Percentiles rank a stretch among this genome's conserved stretches.
phyloP scores from a whole-genome alignment of 2,888 invertebrate genomes.

The Neria commutata region DNA sequence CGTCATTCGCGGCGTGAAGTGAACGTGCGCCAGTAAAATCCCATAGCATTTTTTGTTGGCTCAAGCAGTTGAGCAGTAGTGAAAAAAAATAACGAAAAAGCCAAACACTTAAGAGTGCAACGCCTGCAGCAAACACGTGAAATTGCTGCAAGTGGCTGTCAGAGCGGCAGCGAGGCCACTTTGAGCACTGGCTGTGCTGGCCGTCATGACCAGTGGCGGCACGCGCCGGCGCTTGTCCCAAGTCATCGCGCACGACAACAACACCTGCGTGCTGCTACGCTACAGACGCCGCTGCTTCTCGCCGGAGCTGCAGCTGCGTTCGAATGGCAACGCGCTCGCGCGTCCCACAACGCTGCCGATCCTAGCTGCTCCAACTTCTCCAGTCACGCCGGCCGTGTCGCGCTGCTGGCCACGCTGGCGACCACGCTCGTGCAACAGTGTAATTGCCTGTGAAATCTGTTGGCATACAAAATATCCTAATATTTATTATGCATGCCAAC shows the following conservation, averaged over 20 bases:
- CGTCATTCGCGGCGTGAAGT: not conserved
- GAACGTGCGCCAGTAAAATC: not conserved
- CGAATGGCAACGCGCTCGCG: constrained; percentile 7
- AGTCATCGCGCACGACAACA: constrained; percentile 47
- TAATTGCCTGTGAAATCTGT: constrained; percentile 42
- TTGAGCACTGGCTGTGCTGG: too few relatives aligned
- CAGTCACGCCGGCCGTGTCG: constrained; percentile 36
- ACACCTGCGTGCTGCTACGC: constrained; percentile 48
- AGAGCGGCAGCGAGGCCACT: too few relatives aligned
- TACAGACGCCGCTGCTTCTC: constrained; percentile 38
- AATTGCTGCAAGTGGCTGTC: not conserved
- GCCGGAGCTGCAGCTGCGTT: constrained; percentile 25
- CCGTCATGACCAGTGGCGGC: constrained; percentile 12
- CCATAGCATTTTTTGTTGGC: not conserved
- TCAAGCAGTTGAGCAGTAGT: not conserved
- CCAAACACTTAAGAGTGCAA: not conserved
- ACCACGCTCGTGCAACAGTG: constrained; percentile 27
- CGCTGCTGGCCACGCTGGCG: constrained; percentile 35
- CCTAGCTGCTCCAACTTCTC: constrained; percentile 19
- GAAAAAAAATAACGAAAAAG: not conserved
- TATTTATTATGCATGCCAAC: not conserved
- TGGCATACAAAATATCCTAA: constrained; percentile 27
- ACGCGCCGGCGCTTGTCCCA: constrained; percentile 50
- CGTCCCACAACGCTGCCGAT: constrained; percentile 11
- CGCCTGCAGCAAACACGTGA: not conserved